phyloP scores from a whole-genome alignment of 1,140 invertebrate species.

The Brachionus rubens region DNA sequence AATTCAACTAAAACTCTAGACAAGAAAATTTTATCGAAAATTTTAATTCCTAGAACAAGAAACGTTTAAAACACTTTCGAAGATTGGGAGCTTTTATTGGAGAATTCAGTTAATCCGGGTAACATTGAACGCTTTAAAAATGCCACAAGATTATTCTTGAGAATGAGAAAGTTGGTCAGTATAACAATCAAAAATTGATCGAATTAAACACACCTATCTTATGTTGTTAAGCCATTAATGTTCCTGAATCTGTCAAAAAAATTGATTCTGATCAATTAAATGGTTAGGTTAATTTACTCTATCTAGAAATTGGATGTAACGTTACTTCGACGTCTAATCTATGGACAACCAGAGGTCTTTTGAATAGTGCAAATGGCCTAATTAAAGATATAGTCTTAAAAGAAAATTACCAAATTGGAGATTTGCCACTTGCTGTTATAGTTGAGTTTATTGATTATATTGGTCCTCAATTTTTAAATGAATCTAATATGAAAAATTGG shows the following conservation, averaged over 20 bases:
- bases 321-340: not conserved
- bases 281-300: not conserved
- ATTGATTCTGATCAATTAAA: not conserved
- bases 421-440: not conserved
- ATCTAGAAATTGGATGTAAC: not conserved
- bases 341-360: not conserved
- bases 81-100: not conserved
- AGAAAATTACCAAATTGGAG: not conserved
- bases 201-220: not conserved
- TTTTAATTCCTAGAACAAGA: not conserved
- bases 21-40: not conserved
- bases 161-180: not conserved
- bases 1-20: not conserved
- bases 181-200: not conserved
- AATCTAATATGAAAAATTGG: not conserved
- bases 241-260: not conserved
- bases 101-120: not conserved
- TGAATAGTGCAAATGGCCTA: not conserved
- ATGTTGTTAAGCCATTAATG: not conserved
- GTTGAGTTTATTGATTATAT: not conserved
- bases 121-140: not conserved
- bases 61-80: not conserved
- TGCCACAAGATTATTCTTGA: not conserved
- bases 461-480: not conserved
- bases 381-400: not conserved